These are phyloP conservation scores for Aepyceros melampus DNA, from an alignment of 2,113 vertebrate species.

Conservation along the genomic window DNA sequence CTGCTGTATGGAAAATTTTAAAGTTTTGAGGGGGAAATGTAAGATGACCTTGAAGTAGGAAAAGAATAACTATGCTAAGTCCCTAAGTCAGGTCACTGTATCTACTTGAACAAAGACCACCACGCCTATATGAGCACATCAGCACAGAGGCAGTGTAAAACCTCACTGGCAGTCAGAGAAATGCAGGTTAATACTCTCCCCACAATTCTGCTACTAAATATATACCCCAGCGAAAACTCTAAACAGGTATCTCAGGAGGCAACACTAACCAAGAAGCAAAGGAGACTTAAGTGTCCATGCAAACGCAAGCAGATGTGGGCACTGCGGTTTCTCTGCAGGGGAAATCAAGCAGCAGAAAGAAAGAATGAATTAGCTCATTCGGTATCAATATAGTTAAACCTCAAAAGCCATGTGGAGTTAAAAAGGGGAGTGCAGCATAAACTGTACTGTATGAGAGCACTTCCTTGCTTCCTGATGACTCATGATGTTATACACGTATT, in stretches of 20 bases:
- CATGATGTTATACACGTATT: not conserved
- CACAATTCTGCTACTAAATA: not conserved
- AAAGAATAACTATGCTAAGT: not conserved
- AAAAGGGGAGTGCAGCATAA: not conserved
- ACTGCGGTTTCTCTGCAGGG: not conserved
- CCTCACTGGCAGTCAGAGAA: not conserved
- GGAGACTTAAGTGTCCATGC: not conserved
- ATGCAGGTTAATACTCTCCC: not conserved
- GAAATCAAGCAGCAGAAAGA: not conserved
- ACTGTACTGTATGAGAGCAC: rapidly evolving
- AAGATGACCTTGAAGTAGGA: not conserved
- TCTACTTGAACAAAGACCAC: rapidly evolving
- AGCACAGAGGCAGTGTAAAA: rapidly evolving
- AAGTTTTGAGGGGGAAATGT: not conserved
- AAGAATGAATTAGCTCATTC: not conserved
- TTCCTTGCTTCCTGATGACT: no score
- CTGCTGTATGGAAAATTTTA: not conserved
- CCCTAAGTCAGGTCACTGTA: rapidly evolving
- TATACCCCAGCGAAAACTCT: not conserved
- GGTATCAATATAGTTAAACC: not conserved
- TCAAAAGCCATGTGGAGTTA: not conserved
- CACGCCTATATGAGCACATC: rapidly evolving
- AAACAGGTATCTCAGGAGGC: not conserved
- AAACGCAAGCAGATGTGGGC: rapidly evolving
- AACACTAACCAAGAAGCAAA: not conserved